A percentile compares a stretch with the other conserved stretches of the same genome.
Evolutionary conservation across 2,113 vertebrate genomes (phyloP).

Genomic region (Porphyrio hochstetteri): DNA sequence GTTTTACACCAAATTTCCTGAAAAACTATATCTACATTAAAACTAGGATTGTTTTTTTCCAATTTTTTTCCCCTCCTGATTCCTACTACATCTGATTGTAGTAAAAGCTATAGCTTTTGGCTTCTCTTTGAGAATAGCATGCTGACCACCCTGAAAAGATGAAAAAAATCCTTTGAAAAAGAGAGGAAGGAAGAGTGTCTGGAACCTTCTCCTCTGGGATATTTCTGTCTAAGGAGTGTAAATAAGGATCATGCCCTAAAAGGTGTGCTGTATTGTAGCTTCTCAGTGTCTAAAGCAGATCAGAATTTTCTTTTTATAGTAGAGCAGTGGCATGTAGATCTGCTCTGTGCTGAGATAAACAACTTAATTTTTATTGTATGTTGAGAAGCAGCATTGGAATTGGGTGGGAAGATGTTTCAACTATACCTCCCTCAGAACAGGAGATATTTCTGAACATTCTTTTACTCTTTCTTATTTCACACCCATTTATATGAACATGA

Average conservation of each 20-base stretch:
- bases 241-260: conserved; percentile 13
- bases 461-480: neutral
- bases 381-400: neutral
- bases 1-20: neutral
- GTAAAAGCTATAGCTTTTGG: neutral
- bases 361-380: neutral
- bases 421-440: neutral
- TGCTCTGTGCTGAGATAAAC: neutral
- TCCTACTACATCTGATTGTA: neutral
- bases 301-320: neutral
- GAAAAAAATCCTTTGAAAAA: conserved; percentile 41
- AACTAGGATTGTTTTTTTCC: neutral
- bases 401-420: neutral
- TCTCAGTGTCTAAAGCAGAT: neutral
- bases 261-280: neutral
- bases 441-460: neutral
- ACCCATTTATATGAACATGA: neutral
- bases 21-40: neutral
- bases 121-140: neutral
- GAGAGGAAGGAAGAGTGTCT: conserved; percentile 66
- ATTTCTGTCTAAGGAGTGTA: conserved; percentile 36
- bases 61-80: neutral
- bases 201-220: conserved; percentile 49
- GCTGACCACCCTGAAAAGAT: neutral
- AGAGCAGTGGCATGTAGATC: neutral